Conservation (phyloP, 2,113 vertebrate genomes). For the Mystacornis crossleyi region DNA sequence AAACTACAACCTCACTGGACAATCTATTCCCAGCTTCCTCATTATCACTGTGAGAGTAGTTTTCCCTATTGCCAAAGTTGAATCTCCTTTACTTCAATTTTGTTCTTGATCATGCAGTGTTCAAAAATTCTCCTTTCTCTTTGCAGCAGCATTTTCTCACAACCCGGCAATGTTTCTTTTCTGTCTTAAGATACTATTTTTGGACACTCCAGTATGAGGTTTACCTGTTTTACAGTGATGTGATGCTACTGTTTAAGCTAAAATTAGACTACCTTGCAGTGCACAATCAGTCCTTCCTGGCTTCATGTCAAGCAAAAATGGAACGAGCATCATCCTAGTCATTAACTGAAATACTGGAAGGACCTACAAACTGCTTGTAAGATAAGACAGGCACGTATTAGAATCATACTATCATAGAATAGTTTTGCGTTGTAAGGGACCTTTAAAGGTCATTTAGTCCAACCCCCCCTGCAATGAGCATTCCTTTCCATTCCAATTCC, state of each 20-base stretch:
- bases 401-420: not conserved
- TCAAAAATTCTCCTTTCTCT: not conserved
- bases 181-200: not conserved
- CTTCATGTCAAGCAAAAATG: not conserved
- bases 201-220: not conserved
- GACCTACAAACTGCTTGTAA: not conserved
- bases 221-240: not conserved
- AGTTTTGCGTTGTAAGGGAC: not conserved
- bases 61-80: not conserved
- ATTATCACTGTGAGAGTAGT: not conserved
- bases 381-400: not conserved
- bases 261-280: not conserved
- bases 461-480: not conserved
- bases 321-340: not conserved
- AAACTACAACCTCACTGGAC: not conserved
- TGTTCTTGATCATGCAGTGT: not conserved
- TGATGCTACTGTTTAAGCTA: not conserved
- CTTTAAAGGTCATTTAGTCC: not conserved
- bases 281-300: not conserved
- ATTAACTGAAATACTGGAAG: not conserved
- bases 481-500: not conserved
- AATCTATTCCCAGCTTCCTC: not conserved
- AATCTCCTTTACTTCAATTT: not conserved
- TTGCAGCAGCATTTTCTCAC: not conserved
- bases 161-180: not conserved